These are phyloP conservation scores for Octopus bimaculoides DNA, from an alignment of 1,140 invertebrate species.

Conservation along the genomic window DNA sequence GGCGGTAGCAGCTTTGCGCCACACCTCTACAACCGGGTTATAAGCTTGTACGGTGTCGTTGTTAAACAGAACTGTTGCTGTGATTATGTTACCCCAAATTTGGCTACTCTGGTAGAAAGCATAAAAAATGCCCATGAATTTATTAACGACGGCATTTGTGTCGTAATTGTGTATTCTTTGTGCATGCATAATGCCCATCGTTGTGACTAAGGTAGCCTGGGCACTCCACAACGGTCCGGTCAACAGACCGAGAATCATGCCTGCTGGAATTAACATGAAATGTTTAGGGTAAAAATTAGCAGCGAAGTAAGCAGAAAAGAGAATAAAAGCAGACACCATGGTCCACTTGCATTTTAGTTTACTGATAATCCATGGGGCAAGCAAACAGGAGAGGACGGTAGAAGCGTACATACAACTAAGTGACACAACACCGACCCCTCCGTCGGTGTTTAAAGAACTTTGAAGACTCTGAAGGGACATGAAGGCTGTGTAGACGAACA, in stretches of 20 bases:
- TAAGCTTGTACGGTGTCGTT: constrained; percentile 31
- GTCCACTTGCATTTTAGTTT: constrained; percentile 51
- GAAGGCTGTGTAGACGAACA: constrained; percentile 53
- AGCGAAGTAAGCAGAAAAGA: constrained; percentile 50
- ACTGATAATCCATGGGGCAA: constrained; percentile 52
- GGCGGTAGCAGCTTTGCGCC: background rate
- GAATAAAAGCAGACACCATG: constrained; percentile 43
- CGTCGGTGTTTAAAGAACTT: constrained; percentile 48
- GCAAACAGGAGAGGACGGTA: constrained; percentile 50
- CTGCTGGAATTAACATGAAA: constrained; percentile 45
- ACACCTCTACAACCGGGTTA: constrained; percentile 5
- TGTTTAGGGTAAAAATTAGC: constrained; percentile 49
- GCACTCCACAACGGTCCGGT: constrained; percentile 52
- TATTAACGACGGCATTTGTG: constrained; percentile 42
- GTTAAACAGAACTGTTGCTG: constrained; percentile 41
- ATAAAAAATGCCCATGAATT: constrained; percentile 53
- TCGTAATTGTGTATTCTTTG: constrained; percentile 37
- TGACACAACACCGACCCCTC: constrained; percentile 48
- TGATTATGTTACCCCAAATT: constrained; percentile 54
- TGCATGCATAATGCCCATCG: constrained; percentile 46
- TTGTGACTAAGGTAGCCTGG: constrained; percentile 51
- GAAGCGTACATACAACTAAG: constrained; percentile 50
- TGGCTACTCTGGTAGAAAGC: constrained; percentile 48
- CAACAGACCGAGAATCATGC: constrained; percentile 42
- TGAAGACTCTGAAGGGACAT: constrained; percentile 51